A percentile compares a stretch with the other conserved stretches of the same genome.
These are phyloP conservation scores for Sphenodon punctatus DNA, from an alignment of 2,797 vertebrate genomes.

Conservation along the genomic window DNA sequence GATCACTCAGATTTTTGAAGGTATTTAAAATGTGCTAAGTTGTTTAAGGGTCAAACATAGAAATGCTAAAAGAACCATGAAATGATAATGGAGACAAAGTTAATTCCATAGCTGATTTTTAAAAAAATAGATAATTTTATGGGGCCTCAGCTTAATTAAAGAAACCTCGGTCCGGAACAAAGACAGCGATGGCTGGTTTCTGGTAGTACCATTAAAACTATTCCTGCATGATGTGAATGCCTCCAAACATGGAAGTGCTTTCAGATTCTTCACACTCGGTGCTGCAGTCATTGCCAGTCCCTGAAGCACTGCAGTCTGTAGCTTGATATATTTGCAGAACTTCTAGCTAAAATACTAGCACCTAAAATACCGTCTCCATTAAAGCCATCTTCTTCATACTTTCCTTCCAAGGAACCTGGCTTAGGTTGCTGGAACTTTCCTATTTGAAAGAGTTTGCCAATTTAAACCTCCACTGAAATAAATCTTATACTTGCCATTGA, in stretches of 20 bases:
- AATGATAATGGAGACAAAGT: neutral
- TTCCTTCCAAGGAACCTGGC: neutral
- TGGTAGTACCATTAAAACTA: neutral
- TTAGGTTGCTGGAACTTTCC: neutral
- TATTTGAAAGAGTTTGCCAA: neutral
- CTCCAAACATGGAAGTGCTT: accelerated
- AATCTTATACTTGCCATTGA: neutral
- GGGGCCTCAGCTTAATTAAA: neutral
- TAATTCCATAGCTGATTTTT: neutral
- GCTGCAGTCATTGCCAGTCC: neutral
- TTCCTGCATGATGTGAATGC: neutral
- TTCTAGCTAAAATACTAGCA: neutral
- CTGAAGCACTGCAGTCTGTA: neutral
- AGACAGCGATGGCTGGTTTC: neutral
- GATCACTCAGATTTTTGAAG: accelerated
- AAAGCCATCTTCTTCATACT: accelerated
- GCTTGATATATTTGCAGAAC: accelerated
- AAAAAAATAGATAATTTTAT: neutral
- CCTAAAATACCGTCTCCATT: neutral
- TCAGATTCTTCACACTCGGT: neutral
- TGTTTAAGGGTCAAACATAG: neutral
- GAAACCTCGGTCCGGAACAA: no score
- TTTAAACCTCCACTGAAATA: neutral
- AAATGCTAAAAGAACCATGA: neutral
- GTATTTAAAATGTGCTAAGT: neutral